Evolutionary conservation across 2,888 invertebrate genomes (phyloP).

Genomic region (Drosophila mettleri): DNA sequence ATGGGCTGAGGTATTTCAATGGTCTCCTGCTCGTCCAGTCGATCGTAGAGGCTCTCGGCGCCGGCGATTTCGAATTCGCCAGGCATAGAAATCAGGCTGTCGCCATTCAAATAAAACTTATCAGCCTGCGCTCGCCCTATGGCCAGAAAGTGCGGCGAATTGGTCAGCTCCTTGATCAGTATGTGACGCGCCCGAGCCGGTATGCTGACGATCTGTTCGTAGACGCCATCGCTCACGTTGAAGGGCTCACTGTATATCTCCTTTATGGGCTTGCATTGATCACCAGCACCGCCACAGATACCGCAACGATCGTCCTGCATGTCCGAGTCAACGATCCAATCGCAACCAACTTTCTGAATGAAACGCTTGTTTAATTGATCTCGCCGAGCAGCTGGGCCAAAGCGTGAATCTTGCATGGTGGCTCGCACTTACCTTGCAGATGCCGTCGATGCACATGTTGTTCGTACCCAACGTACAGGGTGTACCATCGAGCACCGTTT

Average conservation of each 20-base stretch:
- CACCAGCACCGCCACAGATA: slow-evolving; percentile 93
- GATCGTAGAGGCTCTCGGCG: slow-evolving; percentile 91
- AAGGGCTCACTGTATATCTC: slow-evolving; percentile 85
- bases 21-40: slow-evolving; percentile 92
- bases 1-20: slow-evolving; percentile 93
- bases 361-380: slow-evolving; percentile 81
- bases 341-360: slow-evolving; percentile 94
- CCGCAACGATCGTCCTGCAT: slow-evolving; percentile 94
- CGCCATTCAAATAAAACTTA: slow-evolving; percentile 92
- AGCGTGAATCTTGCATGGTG: background rate
- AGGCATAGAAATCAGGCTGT: slow-evolving; percentile 90
- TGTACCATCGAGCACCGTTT: slow-evolving; percentile 93
- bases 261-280: slow-evolving; percentile 90
- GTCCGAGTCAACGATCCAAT: slow-evolving; percentile 93
- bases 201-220: slow-evolving; percentile 87
- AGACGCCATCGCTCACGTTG: slow-evolving; percentile 87
- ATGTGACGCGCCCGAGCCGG: slow-evolving; percentile 93
- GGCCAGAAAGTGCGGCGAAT: slow-evolving; percentile 92
- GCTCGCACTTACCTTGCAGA: slow-evolving; percentile 88
- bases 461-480: slow-evolving; percentile 92
- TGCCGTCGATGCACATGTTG: slow-evolving; percentile 93
- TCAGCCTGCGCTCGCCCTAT: slow-evolving; percentile 88
- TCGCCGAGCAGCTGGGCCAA: slow-evolving; percentile 5
- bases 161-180: slow-evolving; percentile 90
- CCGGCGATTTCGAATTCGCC: slow-evolving; percentile 94